Evolutionary conservation across 2,113 vertebrate genomes (phyloP), one percentile per base, ranked within the genome.

Genomic region (Cyphomyrus discorhynchus): DNA sequence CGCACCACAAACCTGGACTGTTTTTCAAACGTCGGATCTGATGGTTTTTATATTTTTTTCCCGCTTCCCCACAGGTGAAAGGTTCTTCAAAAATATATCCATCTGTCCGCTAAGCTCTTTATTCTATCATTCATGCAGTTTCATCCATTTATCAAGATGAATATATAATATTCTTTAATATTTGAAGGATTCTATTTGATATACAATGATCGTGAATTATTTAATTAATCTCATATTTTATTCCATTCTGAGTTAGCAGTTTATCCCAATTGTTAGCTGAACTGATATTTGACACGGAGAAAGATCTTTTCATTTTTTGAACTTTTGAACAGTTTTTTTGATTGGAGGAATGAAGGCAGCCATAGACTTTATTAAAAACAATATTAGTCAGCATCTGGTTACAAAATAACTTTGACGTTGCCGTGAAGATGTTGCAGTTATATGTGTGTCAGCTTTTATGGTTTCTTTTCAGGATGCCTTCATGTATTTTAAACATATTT

Each of bases 111-210:
- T 13, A 19, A 17, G 17, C 45, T 47, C 45, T 46, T 89, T 92
- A 91, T 35, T 93, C 86, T 58, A 91, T 92, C 89, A 91, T 92
- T 92, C 90, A 94, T 92, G 92, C 88, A 90, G 91, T 90, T 92
- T 92, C 62, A 89, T 90, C 90, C 90, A 91, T 83, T n/a, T 49
- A 31, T 90, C 82, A 84, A 46, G 47, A 90, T 90, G 87, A 88
- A 92, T 82, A 90, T 89, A 91, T 31, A 46, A 62, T 62, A 77
- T 86, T 85, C 45, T 93, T 88, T 88, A 56, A 85, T 88, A 90
- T 91, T 93, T 95, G 86, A 92, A 94, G 93, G 93, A 95, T 95
- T 95, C 94, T 91, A 92, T 95, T 96, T 95, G 94, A 96, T 95
- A 94, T 91, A 93, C 91, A 94, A 94, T 93, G 92, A 92, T 80